These are phyloP conservation scores for Bombus superbus DNA, from an alignment of 1,140 invertebrate species.

Conservation along the genomic window DNA sequence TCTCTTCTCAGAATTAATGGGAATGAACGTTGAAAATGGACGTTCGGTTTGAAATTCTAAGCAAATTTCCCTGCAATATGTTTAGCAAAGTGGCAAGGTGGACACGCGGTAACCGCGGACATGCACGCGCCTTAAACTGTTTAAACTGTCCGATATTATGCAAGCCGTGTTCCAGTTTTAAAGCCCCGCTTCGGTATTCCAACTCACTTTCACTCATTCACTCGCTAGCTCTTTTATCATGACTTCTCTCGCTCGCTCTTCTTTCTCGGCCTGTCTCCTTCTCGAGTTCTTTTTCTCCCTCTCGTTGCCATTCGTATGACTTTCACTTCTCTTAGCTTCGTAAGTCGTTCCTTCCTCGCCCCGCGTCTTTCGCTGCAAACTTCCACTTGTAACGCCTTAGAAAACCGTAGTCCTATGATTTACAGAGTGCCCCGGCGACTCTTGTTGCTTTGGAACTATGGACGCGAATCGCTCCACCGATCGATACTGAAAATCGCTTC, in stretches of 20 bases:
- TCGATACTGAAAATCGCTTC: neutral
- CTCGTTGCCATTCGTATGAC: constrained; percentile 60
- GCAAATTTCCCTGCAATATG: constrained; percentile 24
- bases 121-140: constrained; percentile 67
- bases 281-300: constrained; percentile 13
- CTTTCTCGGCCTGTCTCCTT: constrained; percentile 19
- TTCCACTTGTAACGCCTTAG: constrained; percentile 48
- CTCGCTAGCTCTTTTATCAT: constrained; percentile 71
- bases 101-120: constrained; percentile 34
- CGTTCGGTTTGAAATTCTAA: neutral
- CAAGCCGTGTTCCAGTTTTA: constrained; percentile 77
- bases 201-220: constrained; percentile 79
- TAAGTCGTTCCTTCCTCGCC: constrained; percentile 53
- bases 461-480: neutral
- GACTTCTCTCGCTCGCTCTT: constrained; percentile 38
- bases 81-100: constrained; percentile 23
- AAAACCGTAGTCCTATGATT: constrained; percentile 49
- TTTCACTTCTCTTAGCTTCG: constrained; percentile 71
- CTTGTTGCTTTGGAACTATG: constrained; percentile 9
- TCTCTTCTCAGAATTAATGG: neutral
- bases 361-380: constrained; percentile 23
- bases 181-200: constrained; percentile 74
- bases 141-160: constrained; percentile 76
- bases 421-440: constrained; percentile 5
- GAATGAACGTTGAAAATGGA: neutral